Evolutionary conservation across 2,113 vertebrate species (phyloP).

Genomic region (Cinclus mexicanus): DNA sequence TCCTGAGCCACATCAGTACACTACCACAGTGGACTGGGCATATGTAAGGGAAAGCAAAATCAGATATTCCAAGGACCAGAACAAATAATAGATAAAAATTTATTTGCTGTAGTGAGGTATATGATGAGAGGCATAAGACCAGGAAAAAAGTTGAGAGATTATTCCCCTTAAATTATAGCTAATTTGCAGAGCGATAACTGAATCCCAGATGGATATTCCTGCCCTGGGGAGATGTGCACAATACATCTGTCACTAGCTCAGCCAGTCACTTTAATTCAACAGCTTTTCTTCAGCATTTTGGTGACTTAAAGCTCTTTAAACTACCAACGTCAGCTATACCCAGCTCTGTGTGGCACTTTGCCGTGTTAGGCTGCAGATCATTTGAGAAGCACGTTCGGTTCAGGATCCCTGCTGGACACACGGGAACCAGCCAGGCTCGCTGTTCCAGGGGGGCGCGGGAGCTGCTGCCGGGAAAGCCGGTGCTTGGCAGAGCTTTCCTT

Average conservation of each 20-base stretch:
- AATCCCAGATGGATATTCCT: conserved; percentile 20
- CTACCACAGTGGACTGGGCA: background rate
- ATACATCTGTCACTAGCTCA: background rate
- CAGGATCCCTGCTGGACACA: background rate
- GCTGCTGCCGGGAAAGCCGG: background rate
- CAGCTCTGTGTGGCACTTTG: background rate
- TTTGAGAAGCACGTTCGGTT: background rate
- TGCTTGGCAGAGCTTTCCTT: background rate
- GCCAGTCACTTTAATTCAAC: background rate
- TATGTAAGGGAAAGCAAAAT: background rate
- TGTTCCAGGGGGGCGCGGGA: background rate
- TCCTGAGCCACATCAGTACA: background rate
- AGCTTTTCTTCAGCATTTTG: background rate
- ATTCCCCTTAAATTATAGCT: conserved; percentile 52
- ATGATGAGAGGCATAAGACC: background rate
- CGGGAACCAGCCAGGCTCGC: background rate
- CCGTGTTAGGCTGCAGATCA: background rate
- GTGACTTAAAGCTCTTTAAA: conserved; percentile 36
- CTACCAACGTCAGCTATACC: background rate
- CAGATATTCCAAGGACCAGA: background rate
- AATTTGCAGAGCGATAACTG: conserved; percentile 36
- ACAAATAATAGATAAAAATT: conserved; percentile 29
- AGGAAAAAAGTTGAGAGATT: conserved; percentile 10
- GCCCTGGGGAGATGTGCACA: background rate
- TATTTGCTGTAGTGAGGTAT: conserved; percentile 55